Base-by-base conservation (phyloP, 2,888 invertebrate species). In the Philonicus albiceps region DNA sequence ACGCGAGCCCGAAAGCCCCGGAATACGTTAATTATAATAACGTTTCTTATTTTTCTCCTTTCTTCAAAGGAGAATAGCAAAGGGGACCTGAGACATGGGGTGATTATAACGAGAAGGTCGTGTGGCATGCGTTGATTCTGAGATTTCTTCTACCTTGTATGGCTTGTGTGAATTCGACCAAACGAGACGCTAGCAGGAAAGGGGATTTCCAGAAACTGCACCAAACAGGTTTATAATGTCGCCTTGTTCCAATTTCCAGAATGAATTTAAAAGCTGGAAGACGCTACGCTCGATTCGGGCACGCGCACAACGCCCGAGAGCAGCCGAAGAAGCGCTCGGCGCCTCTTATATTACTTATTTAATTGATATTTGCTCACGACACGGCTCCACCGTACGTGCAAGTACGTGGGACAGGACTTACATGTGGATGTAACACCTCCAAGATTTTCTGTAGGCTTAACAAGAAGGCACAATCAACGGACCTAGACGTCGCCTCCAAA, bases 261-360 rank as follows among this genome's bases (percentile, higher is more conserved):
- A 53, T 22, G 53, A 34, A 49, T 30, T 16, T 64, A 37, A 13
- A 2, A 7, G 3, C 19, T 73, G 85, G 43, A 85, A 73, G 31
- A 74, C 22, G 37, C 72, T 85, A 74, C 16, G 31, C 73, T 40
- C 37, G 19, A 3, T 73, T 85, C 85, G 85, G 85, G 85, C 85
- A 85, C 85, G 85, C 85, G 85, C 85, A 85, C 73, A 73, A 1
- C 30, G 7, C 7, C 85, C 85, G 85, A 85, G 73, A 40, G 49
- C 4, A 16, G 1, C 85, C 85, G 85, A 85, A 74, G 27, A 22
- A 43, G 30, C 37, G 27, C 34, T 85, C 74, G 74, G 55, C 49
- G 27, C 22, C 27, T 49, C 49, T 73, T 49, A 40, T 53, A 40
- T 85, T 74, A 37, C 37, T 40, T 37, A 22, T 72, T 84, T 84